Base-by-base conservation (phyloP, 2,888 invertebrate genomes). In the Lasioglossum zephyrum region DNA sequence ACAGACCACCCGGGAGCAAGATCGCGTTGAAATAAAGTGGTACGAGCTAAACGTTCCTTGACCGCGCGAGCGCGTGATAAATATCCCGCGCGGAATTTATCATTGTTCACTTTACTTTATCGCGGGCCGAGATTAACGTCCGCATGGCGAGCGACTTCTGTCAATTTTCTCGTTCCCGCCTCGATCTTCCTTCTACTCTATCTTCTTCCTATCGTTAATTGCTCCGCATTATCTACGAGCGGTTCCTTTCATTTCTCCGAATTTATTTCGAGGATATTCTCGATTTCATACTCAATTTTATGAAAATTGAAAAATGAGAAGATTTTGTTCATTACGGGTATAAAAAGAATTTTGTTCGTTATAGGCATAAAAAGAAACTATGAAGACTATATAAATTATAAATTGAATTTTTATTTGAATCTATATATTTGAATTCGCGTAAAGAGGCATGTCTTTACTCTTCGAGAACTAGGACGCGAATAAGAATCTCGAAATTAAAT, bases 1-100 rank as follows among this genome's bases (percentile, higher is more conserved):
- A 88, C 79, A 88, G 93, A 91, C 93, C 93, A 93, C 94, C 93
- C 94, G 89, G 79, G 78, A 85, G 84, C 81, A 79, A 82, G 82
- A 87, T 88, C 81, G 83, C 75, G 89, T 90, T 91, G 90, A 89
- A 91, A 90, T 90, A 90, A 91, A 92, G 88, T 91, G 92, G 92
- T 91, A 89, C 88, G 91, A 92, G 92, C 91, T 93, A 92, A 93
- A 93, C 92, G 92, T 92, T 91, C 89, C 92, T 90, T 91, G 88
- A 87, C 89, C 91, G 77, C 85, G 82, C 77, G 79, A 76, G 73
- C 78, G 70, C 86, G 79, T 89, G 81, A 90, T 91, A 90, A 85
- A 90, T 91, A 91, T 87, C 78, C 78, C 26, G 75, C 41, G 22
- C 44, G 82, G 89, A 87, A 89, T 90, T 85, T 89, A 89, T 87